Base-by-base conservation (phyloP, 1,140 invertebrate species). In the Mactra quadrangularis region DNA sequence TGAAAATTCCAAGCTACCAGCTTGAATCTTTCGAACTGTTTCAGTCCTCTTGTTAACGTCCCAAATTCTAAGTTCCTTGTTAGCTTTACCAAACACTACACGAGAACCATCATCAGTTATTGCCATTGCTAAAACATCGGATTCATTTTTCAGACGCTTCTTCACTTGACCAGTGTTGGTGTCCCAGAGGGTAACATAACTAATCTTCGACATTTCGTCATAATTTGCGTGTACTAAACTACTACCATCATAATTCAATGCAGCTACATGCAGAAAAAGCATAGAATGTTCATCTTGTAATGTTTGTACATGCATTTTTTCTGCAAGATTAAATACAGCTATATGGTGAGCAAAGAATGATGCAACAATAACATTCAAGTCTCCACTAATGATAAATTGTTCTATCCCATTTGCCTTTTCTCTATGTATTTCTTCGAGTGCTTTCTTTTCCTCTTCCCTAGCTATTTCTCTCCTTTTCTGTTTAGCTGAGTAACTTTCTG, bases 181-280 rank as follows among this genome's bases (percentile, higher is more conserved):
- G 68, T 93, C 90, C 92, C 92, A 92, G 50, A 93, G 75, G 3
- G 91, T 92, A 0, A 93, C 91, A 79, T 91, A 92, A 70, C 92
- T 92, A 29, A 87, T 83, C 81, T 92, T 93, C n/a, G 84, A 86
- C 13, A 87, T 84, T 64, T 93, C 92, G 84, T 93, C 92, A 78
- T 92, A 93, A 64, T 90, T 93, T 27, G 91, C 87, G 45, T 90
- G 88, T 4, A 92, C 92, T n/a, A 93, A 83, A 81, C 90, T 86
- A 35, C 85, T 78, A 19, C 92, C 92, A 55, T 90, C 87, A 38
- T 70, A 68, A 6, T 89, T 92, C 15, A 93, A 55, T 0, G 91
- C 91, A 3, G 91, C 86, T 11, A 88, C 89, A 76, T 91, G 87
- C 29, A 93, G 84, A 59, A 90, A 87, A 71, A 93, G 62, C 90